Percentiles rank a stretch among this genome's conserved stretches.
phyloP scores from a whole-genome alignment of 2,888 invertebrate genomes.

The Dinocampus coccinellae region DNA sequence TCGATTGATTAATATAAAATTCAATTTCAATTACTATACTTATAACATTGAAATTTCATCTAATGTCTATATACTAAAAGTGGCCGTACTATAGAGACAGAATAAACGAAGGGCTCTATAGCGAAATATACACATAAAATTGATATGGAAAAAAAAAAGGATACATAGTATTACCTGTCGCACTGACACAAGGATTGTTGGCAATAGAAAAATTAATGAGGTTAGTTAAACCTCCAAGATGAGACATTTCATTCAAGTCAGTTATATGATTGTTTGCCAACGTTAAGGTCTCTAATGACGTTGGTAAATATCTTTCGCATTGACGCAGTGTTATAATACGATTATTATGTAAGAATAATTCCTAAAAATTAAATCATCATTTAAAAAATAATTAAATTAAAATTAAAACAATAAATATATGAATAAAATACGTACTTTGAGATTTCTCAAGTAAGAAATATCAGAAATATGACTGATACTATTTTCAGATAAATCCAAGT shows the following conservation, averaged over 20 bases:
- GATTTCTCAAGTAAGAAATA: slow-evolving; percentile 83
- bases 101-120: not conserved
- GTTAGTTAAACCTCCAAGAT: slow-evolving; percentile 81
- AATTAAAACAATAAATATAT: not conserved
- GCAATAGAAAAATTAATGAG: slow-evolving; percentile 86
- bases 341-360: slow-evolving; percentile 88
- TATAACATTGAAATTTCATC: not conserved
- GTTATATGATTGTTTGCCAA: slow-evolving; percentile 86
- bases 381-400: slow-evolving; percentile 13
- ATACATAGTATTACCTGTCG: slow-evolving; percentile 85
- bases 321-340: slow-evolving; percentile 84
- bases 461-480: slow-evolving; percentile 88
- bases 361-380: slow-evolving; percentile 72
- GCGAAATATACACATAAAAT: not conserved
- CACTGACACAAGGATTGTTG: slow-evolving; percentile 88
- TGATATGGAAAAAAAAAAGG: slow-evolving; percentile 70
- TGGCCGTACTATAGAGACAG: not conserved
- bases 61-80: not conserved
- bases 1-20: not conserved
- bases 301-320: slow-evolving; percentile 86
- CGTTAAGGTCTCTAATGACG: slow-evolving; percentile 80
- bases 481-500: slow-evolving; percentile 91
- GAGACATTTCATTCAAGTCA: slow-evolving; percentile 89
- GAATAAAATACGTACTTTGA: slow-evolving; percentile 77
- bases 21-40: not conserved